Evolutionary conservation across 2,888 invertebrate genomes (phyloP).

Genomic region (Folsomia manolachei): DNA sequence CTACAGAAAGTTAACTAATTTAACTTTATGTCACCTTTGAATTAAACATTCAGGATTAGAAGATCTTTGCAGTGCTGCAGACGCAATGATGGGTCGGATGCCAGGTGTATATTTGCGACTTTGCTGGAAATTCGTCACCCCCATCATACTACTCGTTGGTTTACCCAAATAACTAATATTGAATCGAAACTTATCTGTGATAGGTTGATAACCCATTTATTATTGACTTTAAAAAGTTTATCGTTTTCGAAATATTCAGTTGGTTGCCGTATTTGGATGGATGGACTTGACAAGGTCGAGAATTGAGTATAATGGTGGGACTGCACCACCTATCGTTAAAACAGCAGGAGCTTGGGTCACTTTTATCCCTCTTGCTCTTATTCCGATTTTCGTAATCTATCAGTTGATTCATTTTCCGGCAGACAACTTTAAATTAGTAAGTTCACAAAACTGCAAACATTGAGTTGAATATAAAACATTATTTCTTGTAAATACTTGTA

Average conservation of each 20-base stretch:
- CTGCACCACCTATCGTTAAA: not conserved
- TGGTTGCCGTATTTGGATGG: not conserved
- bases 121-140: conserved; percentile 25
- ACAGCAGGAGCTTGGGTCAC: not conserved
- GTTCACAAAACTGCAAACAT: not conserved
- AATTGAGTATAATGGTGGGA: not conserved
- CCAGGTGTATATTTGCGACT: conserved; percentile 18
- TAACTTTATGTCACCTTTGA: not conserved
- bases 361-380: not conserved
- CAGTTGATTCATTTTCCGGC: not conserved
- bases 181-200: not conserved
- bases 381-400: not conserved
- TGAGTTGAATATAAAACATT: not conserved
- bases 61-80: conserved; percentile 25
- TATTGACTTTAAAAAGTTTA: not conserved
- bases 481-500: not conserved
- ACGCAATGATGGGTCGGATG: conserved; percentile 5
- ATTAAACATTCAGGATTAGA: conserved; percentile 35
- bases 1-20: not conserved
- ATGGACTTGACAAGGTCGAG: not conserved
- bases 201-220: not conserved
- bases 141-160: conserved; percentile 9
- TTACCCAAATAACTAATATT: too few species aligned
- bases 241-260: not conserved
- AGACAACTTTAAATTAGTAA: not conserved